Evolutionary conservation across 1,140 invertebrate genomes (phyloP).

Genomic region (Neotoxoptera formosana): DNA sequence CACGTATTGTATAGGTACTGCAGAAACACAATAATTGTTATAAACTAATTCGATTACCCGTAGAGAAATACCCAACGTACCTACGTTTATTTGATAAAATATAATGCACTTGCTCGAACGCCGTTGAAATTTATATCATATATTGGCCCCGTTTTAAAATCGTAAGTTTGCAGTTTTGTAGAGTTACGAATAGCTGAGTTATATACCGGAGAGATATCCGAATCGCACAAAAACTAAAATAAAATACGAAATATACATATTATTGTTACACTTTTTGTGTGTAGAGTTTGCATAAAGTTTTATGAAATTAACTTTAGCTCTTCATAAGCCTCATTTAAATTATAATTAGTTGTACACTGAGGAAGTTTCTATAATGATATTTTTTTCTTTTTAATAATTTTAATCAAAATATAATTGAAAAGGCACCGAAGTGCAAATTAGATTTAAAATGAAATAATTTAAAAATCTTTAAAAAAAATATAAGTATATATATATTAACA

Average conservation of each 20-base stretch:
- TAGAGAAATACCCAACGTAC: background rate
- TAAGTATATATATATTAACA: background rate
- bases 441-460: background rate
- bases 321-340: conserved; percentile 2
- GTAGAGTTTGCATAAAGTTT: background rate
- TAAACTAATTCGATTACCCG: background rate
- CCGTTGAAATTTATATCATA: background rate
- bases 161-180: background rate
- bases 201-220: background rate
- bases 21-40: background rate
- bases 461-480: background rate
- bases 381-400: conserved; percentile 24
- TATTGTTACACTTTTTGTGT: background rate
- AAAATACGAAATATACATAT: background rate
- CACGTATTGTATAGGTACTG: background rate
- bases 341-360: background rate
- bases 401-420: conserved; percentile 15
- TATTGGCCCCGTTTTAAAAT: background rate
- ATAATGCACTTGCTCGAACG: background rate
- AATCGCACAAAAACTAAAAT: background rate
- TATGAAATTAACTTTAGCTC: background rate
- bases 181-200: background rate
- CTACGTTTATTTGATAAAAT: background rate
- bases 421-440: background rate
- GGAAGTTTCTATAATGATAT: background rate